Conservation (phyloP, 2,888 invertebrate species). For the Electrophaes corylata region DNA sequence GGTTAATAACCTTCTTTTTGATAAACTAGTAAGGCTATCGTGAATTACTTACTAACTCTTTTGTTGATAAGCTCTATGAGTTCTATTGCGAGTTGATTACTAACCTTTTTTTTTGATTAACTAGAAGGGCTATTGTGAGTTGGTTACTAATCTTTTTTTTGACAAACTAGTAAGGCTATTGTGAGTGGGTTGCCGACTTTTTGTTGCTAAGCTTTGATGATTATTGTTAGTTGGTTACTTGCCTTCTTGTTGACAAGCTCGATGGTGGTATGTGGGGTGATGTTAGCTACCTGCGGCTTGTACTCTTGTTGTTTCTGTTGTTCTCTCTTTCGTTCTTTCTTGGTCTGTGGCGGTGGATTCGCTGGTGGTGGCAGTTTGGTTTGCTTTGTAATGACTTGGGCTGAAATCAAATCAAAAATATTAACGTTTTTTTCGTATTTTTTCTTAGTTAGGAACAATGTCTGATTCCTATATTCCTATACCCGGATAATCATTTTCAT, state of each 20-base stretch:
- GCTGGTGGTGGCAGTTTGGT: constrained; percentile 35
- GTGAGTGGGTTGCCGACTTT: neutral
- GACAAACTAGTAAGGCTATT: neutral
- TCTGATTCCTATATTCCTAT: too few relatives aligned
- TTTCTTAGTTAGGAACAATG: too few relatives aligned
- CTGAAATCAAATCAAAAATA: constrained; percentile 1
- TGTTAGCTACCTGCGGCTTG: constrained; percentile 51
- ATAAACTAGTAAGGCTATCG: neutral
- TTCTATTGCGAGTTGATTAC: neutral
- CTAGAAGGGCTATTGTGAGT: neutral
- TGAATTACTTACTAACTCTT: neutral
- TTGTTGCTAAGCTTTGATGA: neutral
- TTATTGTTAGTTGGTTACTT: neutral
- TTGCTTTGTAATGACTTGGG: constrained; percentile 38
- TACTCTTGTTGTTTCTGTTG: constrained; percentile 38
- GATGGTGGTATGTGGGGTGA: constrained; percentile 68
- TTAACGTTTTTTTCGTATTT: too few relatives aligned
- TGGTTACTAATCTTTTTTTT: constrained; percentile 6
- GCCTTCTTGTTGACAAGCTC: constrained; percentile 60
- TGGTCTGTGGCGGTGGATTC: constrained; percentile 36
- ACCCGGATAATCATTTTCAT: too few relatives aligned
- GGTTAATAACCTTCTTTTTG: neutral
- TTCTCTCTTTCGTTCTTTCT: constrained; percentile 52
- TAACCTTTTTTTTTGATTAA: constrained; percentile 3
- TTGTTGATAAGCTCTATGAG: neutral